Base-by-base conservation (phyloP, 2,113 vertebrate genomes). In the Microcebus ravelobensis region DNA sequence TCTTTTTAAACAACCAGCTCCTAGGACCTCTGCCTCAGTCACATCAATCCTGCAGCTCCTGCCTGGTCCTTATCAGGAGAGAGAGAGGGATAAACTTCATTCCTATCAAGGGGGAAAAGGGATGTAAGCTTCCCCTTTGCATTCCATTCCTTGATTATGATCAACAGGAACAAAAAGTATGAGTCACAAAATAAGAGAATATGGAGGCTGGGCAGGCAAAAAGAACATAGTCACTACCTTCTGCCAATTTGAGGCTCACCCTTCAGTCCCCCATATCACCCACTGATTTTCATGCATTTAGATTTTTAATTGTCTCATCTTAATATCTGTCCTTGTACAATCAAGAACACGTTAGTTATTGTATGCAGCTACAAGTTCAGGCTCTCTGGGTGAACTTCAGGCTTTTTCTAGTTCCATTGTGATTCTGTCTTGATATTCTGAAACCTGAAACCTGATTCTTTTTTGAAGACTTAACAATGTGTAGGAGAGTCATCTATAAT, bases 381-480 rank as follows among this genome's bases (percentile, higher is more conserved):
- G 14, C 39, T 79, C 39, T 77, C n/a, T 45, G 63, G 76, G 18
- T 34, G 12, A 77, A 90, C 29, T 63, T 34, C 20, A 57, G 42
- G 2, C 74, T 9, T 71, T 45, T 67, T 90, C 36, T 20, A 15
- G 2, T 87, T 95, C 15, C 36, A 39, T 1, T 65, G 14, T 92
- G 74, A 36, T 87, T 90, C 89, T 81, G 36, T n/a, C 45, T 91
- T 92, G 21, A 34, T 55, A 77, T 57, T 80, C 61, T 90, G 85
- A 90, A 50, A 71, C 5, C 17, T 39, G n/a, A 85, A 92, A 80
- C 11, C 67, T 80, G 67, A 48, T 76, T 36, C 34, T 34, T 74
- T 83, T 77, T 90, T 42, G 9, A 76, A 34, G 68, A 82, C 18
- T 11, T 45, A 45, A 68, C 21, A 4, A 15, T 36, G 31, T 63